Base-by-base conservation (phyloP, 2,113 vertebrate species). In the Carettochelys insculpta region DNA sequence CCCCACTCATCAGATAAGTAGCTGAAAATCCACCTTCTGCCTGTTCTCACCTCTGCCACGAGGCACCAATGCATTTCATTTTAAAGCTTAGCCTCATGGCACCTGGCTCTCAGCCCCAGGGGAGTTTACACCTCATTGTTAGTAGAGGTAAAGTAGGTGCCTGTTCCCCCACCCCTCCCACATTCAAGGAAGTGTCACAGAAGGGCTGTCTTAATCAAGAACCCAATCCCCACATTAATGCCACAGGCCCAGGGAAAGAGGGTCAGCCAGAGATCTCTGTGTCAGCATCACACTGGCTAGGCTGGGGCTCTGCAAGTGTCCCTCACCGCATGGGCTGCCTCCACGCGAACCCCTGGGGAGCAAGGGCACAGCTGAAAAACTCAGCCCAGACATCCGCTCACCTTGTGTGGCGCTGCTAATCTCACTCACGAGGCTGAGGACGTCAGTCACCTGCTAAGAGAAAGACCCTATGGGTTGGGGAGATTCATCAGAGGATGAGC, bases 341-440 rank as follows among this genome's bases (percentile, higher is more conserved):
- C 79, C n/a, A 79, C 8, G 61, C 45, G 4, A 82, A 0, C 2
- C 53, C 9, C 22, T 12, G 22, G 19, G 11, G 22, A 78, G 82
- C 38, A 92, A 58, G 43, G 25, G 41, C 0, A 14, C 84, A 10
- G 61, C 48, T 78, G 71, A 25, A 77, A 48, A 82, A 73, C 27
- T 6, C 22, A 20, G 6, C 16, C 29, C 65, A 58, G 31, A 11
- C 22, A 24, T 92, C 25, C 41, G 47, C 87, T 56, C 54, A 97
- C 96, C 96, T 68, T 92, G 92, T 0, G 93, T 86, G 0, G 58
- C 48, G n/a, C 65, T 93, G 81, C 89, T 94, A 82, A 96, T 93
- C 86, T 86, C 94, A 71, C 89, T 90, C 61, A 94, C 54, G 1
- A 96, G 88, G 85, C 82, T 95, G 90, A 85, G 92, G 73, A 87